A percentile compares a stretch with the other conserved stretches of the same genome.
These are phyloP conservation scores for Catotricha subobsoleta DNA, from an alignment of 2,888 invertebrate species.

Conservation along the genomic window DNA sequence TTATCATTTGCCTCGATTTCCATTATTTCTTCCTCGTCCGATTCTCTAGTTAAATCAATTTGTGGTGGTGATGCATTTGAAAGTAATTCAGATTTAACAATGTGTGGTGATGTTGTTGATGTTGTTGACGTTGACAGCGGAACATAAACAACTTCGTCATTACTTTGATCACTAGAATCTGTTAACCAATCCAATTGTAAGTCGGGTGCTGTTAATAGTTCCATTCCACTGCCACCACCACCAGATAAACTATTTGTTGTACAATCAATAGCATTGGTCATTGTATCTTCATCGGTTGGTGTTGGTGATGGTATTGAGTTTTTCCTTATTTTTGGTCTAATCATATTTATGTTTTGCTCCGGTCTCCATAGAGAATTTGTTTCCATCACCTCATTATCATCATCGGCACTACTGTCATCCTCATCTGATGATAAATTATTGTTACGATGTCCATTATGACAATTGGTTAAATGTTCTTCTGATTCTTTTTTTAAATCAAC, in stretches of 20 bases:
- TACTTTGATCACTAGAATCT: slow-evolving; percentile 41
- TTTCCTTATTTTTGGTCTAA: too few relatives aligned
- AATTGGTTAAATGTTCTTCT: too few relatives aligned
- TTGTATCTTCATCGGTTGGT: too few relatives aligned
- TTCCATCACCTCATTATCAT: too few relatives aligned
- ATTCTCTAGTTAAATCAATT: slow-evolving; percentile 41
- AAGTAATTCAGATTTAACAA: not conserved
- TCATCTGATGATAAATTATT: too few relatives aligned
- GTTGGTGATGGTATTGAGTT: too few relatives aligned
- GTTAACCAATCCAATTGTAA: slow-evolving; percentile 60
- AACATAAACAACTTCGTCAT: slow-evolving; percentile 35
- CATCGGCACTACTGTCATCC: too few relatives aligned
- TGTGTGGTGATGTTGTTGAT: slow-evolving; percentile 2
- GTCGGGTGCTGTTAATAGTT: slow-evolving; percentile 48
- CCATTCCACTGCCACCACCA: slow-evolving; percentile 7
- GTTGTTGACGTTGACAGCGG: slow-evolving; percentile 2
- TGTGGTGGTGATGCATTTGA: not conserved
- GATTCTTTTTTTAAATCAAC: too few relatives aligned
- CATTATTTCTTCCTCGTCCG: slow-evolving; percentile 35
- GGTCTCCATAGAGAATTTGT: too few relatives aligned
- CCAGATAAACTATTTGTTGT: not conserved
- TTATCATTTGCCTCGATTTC: too few relatives aligned
- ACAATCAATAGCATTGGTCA: not conserved
- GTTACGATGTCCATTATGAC: too few relatives aligned
- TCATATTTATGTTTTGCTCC: too few relatives aligned